A percentile compares a stretch with the other conserved stretches of the same genome.
Conservation (phyloP, 2,888 invertebrate species). For the Bursaphelenchus okinawaensis region DNA sequence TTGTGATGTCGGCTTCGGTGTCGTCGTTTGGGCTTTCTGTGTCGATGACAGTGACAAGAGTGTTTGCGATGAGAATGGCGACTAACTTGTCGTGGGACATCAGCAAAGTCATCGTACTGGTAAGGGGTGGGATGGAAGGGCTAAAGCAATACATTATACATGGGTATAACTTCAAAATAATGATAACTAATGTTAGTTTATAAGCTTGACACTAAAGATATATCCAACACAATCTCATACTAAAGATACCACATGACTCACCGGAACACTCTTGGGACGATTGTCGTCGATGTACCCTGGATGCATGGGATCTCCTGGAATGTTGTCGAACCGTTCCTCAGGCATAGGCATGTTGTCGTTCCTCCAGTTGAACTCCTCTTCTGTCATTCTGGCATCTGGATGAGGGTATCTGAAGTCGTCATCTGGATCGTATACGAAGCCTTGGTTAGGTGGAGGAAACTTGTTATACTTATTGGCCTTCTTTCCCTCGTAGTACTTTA, state of each 20-base stretch:
- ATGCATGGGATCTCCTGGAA: not conserved
- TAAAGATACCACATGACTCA: too few species aligned
- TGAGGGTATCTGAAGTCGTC: constrained; percentile 2
- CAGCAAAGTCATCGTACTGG: constrained; percentile 39
- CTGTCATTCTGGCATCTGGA: not conserved
- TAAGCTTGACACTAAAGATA: too few species aligned
- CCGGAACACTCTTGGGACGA: not conserved
- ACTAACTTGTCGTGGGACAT: constrained; percentile 22
- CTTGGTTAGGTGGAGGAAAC: constrained; percentile 15
- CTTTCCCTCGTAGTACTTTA: constrained; percentile 49
- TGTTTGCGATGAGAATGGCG: constrained; percentile 18
- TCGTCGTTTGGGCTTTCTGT: constrained; percentile 14
- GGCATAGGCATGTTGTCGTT: not conserved
- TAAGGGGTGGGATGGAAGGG: constrained; percentile 47
- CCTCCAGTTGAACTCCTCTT: constrained; percentile 17
- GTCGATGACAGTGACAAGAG: constrained; percentile 11
- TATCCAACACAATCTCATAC: too few species aligned
- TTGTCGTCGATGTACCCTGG: not conserved
- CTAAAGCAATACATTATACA: constrained; percentile 17
- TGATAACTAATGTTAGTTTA: too few species aligned
- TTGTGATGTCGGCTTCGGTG: constrained; percentile 7
- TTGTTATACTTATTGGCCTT: constrained; percentile 27
- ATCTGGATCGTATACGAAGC: not conserved
- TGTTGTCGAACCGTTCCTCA: not conserved
- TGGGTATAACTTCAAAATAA: too few species aligned